phyloP scores from a whole-genome alignment of 2,888 invertebrate species.

The Cyclophora punctaria region DNA sequence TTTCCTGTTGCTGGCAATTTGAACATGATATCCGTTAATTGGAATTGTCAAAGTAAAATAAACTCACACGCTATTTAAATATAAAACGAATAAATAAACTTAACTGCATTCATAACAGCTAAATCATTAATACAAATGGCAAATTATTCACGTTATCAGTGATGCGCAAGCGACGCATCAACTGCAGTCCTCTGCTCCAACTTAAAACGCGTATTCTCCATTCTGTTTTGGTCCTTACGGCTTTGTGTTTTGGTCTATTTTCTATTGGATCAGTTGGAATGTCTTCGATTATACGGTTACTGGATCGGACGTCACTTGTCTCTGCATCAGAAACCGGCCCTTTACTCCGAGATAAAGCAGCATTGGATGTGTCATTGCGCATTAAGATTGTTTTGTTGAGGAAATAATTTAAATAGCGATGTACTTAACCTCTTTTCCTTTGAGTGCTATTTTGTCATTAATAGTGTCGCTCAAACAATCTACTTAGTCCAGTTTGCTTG shows the following conservation, averaged over 20 bases:
- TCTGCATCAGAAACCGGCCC: conserved; percentile 25
- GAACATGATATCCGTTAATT: too few relatives aligned
- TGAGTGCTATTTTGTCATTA: conserved; percentile 18
- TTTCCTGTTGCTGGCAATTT: too few relatives aligned
- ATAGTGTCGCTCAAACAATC: conserved; percentile 5
- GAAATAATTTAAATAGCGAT: conserved; percentile 31
- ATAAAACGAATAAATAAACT: conserved; percentile 9
- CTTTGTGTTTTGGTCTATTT: conserved; percentile 1
- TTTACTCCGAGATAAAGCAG: conserved; percentile 30
- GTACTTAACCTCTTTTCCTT: conserved; percentile 15
- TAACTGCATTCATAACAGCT: conserved; percentile 30
- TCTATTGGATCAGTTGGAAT: conserved; percentile 2
- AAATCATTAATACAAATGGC: conserved; percentile 37
- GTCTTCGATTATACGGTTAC: conserved; percentile 32
- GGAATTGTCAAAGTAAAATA: not conserved
- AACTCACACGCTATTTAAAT: conserved; percentile 3
- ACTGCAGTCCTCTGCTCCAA: conserved; percentile 11
- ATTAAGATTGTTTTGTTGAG: conserved; percentile 40
- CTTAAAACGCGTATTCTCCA: conserved; percentile 4
- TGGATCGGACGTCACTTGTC: conserved; percentile 33
- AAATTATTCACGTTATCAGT: conserved; percentile 43
- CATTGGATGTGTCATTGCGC: conserved; percentile 38
- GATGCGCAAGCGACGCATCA: conserved; percentile 30
- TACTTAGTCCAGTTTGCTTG: too few relatives aligned
- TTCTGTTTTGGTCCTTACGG: conserved; percentile 8